Evolutionary conservation across 2,797 vertebrate species (phyloP).

Genomic region (Alfaro cultratus): DNA sequence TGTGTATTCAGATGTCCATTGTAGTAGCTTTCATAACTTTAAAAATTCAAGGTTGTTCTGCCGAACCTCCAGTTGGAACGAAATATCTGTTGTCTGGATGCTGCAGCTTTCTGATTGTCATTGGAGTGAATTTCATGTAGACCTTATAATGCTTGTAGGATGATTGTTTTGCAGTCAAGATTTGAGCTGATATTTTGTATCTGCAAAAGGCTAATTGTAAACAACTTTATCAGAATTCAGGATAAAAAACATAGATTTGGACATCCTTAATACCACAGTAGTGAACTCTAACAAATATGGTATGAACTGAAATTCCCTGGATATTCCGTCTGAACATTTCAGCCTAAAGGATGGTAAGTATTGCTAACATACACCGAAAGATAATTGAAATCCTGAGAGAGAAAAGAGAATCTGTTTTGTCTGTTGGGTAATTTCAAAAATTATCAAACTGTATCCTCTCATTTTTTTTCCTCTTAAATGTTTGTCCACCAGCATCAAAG

Average conservation of each 20-base stretch:
- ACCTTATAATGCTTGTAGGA: background rate
- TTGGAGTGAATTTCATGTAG: background rate
- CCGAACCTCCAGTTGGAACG: background rate
- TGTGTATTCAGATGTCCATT: background rate
- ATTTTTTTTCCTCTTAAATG: background rate
- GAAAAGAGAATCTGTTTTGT: background rate
- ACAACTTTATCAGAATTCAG: background rate
- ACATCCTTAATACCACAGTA: background rate
- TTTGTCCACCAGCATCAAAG: background rate
- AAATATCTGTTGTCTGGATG: background rate
- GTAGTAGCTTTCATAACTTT: background rate
- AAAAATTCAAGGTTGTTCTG: background rate
- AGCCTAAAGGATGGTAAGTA: background rate
- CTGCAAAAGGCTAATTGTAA: background rate
- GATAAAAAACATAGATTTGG: background rate
- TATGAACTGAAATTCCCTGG: background rate
- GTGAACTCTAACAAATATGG: background rate
- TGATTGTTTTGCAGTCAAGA: background rate
- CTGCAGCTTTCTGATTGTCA: background rate
- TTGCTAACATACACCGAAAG: background rate
- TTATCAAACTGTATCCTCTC: background rate
- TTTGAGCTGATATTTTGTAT: background rate
- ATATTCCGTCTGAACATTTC: background rate
- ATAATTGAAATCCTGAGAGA: background rate
- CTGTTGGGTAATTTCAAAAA: background rate